phyloP scores from a whole-genome alignment of 2,888 invertebrate genomes.

The Drosophila tripunctata region DNA sequence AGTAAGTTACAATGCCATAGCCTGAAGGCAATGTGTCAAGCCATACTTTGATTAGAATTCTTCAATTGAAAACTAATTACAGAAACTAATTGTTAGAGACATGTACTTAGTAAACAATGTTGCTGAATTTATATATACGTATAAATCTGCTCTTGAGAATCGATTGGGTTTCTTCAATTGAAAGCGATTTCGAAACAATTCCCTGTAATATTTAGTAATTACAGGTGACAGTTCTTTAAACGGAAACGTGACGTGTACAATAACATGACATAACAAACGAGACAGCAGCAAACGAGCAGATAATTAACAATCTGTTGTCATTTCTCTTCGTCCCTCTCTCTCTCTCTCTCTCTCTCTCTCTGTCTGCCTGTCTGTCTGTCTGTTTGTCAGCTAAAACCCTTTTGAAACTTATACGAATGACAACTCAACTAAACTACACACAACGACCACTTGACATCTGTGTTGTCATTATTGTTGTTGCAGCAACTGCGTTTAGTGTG shows the following conservation, averaged over 20 bases:
- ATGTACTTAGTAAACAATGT: no score
- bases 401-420: neutral
- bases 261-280: constrained; percentile 6
- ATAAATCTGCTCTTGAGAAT: neutral
- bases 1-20: neutral
- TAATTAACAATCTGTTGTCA: constrained; percentile 47
- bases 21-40: neutral
- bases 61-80: neutral
- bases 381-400: neutral
- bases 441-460: neutral
- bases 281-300: constrained; percentile 34
- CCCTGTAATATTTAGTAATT: neutral
- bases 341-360: neutral
- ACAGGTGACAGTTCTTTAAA: constrained; percentile 1
- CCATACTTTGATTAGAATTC: neutral
- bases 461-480: neutral
- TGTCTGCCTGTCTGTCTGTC: neutral
- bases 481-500: neutral
- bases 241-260: neutral
- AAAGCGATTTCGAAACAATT: neutral
- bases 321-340: no score
- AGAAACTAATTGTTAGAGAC: no score
- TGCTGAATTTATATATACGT: no score
- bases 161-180: neutral
- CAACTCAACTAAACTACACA: constrained; percentile 3